phyloP scores from a whole-genome alignment of 2,797 vertebrate species.

The Anolis apletophallus region DNA sequence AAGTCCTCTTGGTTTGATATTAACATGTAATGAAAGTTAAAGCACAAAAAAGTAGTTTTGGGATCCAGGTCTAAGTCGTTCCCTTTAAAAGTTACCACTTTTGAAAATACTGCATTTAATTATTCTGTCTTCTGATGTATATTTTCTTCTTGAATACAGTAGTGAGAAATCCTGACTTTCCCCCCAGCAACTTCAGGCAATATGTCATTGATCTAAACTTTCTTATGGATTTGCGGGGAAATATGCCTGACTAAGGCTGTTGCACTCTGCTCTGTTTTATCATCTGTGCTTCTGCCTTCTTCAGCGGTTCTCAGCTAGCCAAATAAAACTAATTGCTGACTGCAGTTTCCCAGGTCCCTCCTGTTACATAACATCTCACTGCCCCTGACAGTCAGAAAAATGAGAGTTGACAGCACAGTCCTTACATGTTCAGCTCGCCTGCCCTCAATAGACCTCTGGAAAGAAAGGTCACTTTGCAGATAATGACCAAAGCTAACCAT shows the following conservation, averaged over 20 bases:
- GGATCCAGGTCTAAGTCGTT: background rate
- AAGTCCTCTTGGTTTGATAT: background rate
- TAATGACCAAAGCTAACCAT: background rate
- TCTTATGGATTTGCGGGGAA: background rate
- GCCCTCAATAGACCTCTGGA: background rate
- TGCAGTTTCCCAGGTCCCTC: background rate
- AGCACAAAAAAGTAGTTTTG: background rate
- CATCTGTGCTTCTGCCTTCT: conserved; percentile 10
- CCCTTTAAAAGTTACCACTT: background rate
- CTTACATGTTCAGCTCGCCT: background rate
- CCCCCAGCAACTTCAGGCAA: background rate
- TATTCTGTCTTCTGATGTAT: background rate
- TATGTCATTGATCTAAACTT: conserved; percentile 1
- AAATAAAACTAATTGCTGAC: conserved; percentile 25
- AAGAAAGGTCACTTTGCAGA: background rate
- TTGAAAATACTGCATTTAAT: too few species aligned
- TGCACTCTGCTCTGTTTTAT: background rate
- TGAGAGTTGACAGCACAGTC: background rate
- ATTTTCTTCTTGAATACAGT: background rate
- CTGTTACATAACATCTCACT: background rate
- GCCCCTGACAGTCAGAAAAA: conserved; percentile 18
- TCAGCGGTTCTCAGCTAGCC: conserved; percentile 17
- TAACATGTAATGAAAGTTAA: background rate
- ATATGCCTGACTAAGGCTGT: conserved; percentile 1
- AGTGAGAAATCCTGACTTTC: background rate